Percentiles rank a stretch among this genome's conserved stretches.
These are phyloP conservation scores for Drosophila equinoxialis DNA, from an alignment of 1,140 invertebrate genomes.

Conservation along the genomic window DNA sequence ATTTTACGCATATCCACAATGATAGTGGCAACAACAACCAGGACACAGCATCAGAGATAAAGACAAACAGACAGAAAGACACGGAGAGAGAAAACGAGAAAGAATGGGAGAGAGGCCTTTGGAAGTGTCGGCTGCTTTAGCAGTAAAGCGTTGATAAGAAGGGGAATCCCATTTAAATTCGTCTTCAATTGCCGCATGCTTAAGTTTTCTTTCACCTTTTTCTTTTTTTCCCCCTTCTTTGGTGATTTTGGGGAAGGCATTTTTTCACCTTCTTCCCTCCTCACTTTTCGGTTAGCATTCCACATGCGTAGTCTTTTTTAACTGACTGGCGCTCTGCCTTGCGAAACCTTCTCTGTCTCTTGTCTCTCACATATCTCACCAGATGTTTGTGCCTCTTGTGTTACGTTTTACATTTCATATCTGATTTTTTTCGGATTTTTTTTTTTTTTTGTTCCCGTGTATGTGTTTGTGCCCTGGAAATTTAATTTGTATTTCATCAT, in stretches of 20 bases:
- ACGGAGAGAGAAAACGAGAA: neutral
- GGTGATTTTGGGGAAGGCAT: neutral
- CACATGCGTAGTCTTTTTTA: slow-evolving; percentile 16
- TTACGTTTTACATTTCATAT: slow-evolving; percentile 77
- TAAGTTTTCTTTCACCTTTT: slow-evolving; percentile 31
- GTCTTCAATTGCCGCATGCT: slow-evolving; percentile 61
- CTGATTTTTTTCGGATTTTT: slow-evolving; percentile 56
- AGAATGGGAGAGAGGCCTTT: neutral
- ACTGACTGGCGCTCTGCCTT: slow-evolving; percentile 5
- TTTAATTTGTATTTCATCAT: slow-evolving; percentile 81
- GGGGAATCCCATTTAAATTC: slow-evolving; percentile 60
- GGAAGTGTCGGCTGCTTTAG: neutral
- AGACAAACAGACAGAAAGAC: neutral
- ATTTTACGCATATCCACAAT: slow-evolving; percentile 76
- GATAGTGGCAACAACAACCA: slow-evolving; percentile 25
- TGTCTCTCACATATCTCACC: neutral
- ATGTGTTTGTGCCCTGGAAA: slow-evolving; percentile 55
- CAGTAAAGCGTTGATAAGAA: slow-evolving; percentile 47
- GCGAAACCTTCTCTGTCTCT: neutral
- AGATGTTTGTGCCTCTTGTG: slow-evolving; percentile 26
- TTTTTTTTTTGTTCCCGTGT: slow-evolving; percentile 11
- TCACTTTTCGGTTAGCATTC: neutral
- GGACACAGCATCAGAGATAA: neutral
- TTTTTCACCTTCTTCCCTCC: neutral
- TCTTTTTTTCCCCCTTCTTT: too few relatives aligned